Percentiles rank a stretch among this genome's conserved stretches.
Evolutionary conservation across 2,113 vertebrate species (phyloP).

Genomic region (Clarias batrachus): DNA sequence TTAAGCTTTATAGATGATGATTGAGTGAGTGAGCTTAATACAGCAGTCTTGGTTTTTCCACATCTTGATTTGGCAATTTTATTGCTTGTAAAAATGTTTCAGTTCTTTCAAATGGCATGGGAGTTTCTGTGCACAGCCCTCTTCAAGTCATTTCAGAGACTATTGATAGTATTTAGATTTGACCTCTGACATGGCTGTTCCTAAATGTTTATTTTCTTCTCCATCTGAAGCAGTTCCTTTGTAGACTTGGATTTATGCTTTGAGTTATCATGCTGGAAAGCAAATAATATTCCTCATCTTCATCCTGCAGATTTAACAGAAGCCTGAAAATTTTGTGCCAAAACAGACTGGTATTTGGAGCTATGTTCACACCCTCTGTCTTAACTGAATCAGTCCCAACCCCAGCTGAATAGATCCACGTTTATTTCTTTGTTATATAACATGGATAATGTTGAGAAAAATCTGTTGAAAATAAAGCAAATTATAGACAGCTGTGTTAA

Average conservation of each 20-base stretch:
- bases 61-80: not conserved
- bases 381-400: not conserved
- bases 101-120: not conserved
- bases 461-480: not conserved
- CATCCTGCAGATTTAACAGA: not conserved
- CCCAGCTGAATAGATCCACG: not conserved
- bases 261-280: not conserved
- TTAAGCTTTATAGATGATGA: too few relatives aligned
- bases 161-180: not conserved
- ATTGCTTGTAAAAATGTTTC: not conserved
- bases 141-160: not conserved
- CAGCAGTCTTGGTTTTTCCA: not conserved
- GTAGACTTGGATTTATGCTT: not conserved
- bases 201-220: not conserved
- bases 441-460: not conserved
- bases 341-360: not conserved
- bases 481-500: not conserved
- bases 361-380: not conserved
- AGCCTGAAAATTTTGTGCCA: not conserved
- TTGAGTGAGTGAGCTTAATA: not conserved
- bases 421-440: not conserved
- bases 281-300: not conserved
- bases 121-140: not conserved
- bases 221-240: not conserved
- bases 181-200: not conserved